Percentiles rank a stretch among this genome's conserved stretches.
These are phyloP conservation scores for Anoura caudifer DNA, from an alignment of 2,113 vertebrate genomes.

Conservation along the genomic window DNA sequence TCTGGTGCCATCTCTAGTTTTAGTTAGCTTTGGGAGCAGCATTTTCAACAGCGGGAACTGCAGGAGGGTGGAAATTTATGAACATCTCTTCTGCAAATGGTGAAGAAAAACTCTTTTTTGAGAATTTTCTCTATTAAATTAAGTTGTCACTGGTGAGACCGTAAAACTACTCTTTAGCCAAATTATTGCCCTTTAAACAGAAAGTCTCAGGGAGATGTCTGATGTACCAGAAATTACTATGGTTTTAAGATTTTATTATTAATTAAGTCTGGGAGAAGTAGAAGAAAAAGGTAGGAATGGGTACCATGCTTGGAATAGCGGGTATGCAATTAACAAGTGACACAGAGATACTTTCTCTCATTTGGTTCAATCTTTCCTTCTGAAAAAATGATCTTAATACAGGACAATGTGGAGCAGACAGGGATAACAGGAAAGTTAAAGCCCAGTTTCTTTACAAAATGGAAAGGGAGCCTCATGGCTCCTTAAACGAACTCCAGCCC, in stretches of 20 bases:
- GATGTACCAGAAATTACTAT: background rate
- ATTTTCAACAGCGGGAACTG: background rate
- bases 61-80: background rate
- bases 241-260: background rate
- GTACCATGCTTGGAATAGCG: background rate
- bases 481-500: background rate
- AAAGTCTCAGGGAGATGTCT: background rate
- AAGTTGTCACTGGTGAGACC: background rate
- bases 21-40: background rate
- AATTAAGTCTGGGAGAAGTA: background rate
- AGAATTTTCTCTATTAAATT: background rate
- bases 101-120: background rate
- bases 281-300: background rate
- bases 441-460: background rate
- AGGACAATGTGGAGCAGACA: background rate
- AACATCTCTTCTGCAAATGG: background rate
- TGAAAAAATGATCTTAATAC: background rate
- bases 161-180: background rate
- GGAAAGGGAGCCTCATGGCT: background rate
- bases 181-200: constrained; percentile 1
- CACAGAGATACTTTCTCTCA: background rate
- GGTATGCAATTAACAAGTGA: background rate
- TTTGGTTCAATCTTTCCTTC: background rate
- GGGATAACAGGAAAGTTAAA: background rate
- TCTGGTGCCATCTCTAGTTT: background rate